Evolutionary conservation across 2,888 invertebrate genomes (phyloP).

Genomic region (Eupithecia vulgata): DNA sequence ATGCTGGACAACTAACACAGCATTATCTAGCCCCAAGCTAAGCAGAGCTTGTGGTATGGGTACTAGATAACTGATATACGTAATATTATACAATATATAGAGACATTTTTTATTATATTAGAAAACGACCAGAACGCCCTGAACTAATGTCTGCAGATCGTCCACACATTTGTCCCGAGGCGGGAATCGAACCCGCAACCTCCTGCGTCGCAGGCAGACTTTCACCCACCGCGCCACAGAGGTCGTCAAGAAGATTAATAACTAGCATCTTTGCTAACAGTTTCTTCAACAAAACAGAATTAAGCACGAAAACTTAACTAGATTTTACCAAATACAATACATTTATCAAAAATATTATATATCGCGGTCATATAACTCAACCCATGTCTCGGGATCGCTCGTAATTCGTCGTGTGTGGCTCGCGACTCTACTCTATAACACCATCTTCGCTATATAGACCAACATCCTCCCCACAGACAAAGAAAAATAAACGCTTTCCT

Average conservation of each 20-base stretch:
- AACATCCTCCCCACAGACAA: conserved; percentile 49
- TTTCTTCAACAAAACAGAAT: conserved; percentile 35
- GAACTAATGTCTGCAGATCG: no score
- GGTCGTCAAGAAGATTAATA: background rate
- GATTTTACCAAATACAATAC: conserved; percentile 64
- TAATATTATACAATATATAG: no score
- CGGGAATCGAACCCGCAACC: no score
- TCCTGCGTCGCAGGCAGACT: no score
- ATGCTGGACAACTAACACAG: no score
- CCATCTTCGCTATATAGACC: conserved; percentile 58
- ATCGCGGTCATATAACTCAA: conserved; percentile 76
- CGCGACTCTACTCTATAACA: conserved; percentile 70
- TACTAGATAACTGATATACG: no score
- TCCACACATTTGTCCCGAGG: no score
- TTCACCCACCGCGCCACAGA: no score
- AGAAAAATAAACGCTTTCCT: conserved; percentile 52
- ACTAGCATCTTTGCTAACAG: background rate
- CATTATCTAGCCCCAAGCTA: no score
- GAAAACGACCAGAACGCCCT: no score
- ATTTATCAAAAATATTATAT: conserved; percentile 77
- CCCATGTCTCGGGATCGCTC: conserved; percentile 71
- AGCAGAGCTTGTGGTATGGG: no score
- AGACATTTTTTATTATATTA: no score
- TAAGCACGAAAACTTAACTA: conserved; percentile 51
- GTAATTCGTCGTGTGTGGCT: conserved; percentile 83